Evolutionary conservation across 2,888 invertebrate species (phyloP), one percentile per base, ranked within the genome.

Genomic region (Chrysomela aeneicollis): DNA sequence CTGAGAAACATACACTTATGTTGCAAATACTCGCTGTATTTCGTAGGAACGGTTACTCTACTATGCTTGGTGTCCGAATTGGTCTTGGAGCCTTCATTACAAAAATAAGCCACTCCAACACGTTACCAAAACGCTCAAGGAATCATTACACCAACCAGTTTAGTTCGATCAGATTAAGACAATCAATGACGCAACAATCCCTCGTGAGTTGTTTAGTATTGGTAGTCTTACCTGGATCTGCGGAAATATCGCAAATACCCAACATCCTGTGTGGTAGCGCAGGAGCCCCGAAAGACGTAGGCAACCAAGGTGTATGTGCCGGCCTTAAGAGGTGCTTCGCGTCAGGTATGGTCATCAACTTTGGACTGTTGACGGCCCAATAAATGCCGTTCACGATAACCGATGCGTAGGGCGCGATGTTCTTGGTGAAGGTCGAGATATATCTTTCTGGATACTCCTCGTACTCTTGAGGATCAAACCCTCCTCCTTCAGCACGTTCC

Each of bases 341-440:
- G 81, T 99, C 99, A 0, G 99, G 98, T 72, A 99, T 96, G 1
- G 98, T 97, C 59, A 99, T 86, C 30, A 99, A 83, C 79, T 98
- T 95, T 0, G 99, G 99, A 70, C 97, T 94, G 76, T 94, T 95
- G 0, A 97, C 94, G 0, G 97, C 98, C 97, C 98, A 99, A 83
- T 98, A 99, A 76, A 99, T 99, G 26, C 99, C 96, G 81, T 99
- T 99, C 50, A 99, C 88, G 66, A 99, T 91, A 0, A 97, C 95
- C 0, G 97, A 97, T 0, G 98, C 97, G 81, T 97, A 98, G 0
- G 99, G 98, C 0, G 98, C 99, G 72, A 99, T 95, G 88, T 93
- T 95, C 78, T 94, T 94, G 72, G 95, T 95, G 81, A 99, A 99
- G 0, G 93, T 95, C 2, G 98, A 98, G 60, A 94, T 93, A 79